Evolutionary conservation across 2,113 vertebrate genomes (phyloP), one percentile per base, ranked within the genome.

Genomic region (Seriola dumerili): DNA sequence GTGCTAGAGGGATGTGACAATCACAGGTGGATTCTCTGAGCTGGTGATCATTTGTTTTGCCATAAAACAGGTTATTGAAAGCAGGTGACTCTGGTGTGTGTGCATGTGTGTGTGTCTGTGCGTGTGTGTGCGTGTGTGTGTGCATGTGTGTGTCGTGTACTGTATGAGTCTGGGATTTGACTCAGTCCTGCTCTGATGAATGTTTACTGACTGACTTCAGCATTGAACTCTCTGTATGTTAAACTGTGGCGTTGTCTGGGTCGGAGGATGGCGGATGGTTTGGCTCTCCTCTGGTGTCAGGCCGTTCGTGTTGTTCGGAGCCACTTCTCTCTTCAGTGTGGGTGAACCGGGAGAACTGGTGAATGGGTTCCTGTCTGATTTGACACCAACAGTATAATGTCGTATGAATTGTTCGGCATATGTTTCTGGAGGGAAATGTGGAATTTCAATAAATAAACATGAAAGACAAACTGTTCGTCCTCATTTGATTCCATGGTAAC

Each of bases 391-490:
- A 46, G 12, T 48, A 10, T 80, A 72, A 44, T 58, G 10, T 85
- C 8, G 76, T 12, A 16, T n/a, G 29, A 32, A 36, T 68, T 75
- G 19, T 80, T 55, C 5, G 23, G 9, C n/a, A n/a, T 76, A 76
- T 69, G 19, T 59, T 17, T 81, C 5, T 78, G 73, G 46, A 65
- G 38, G 46, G 21, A 64, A 40, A 70, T 84, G 42, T 83, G 74
- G 55, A 63, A 68, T 88, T 90, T 93, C 73, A 76, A n/a, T 91
- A 92, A 93, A 91, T 87, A 90, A 92, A 90, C 57, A 32, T 48
- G 3, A 67, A 85, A 85, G 52, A 52, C 4, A 29, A 59, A 23
- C 23, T 44, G 38, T 59, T 25, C 55, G 38, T 63, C 8, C 36
- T 42, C 9, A 48, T 46, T 71, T 17, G 38, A 3, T 3, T 42